Evolutionary conservation across 2,797 vertebrate species (phyloP), one percentile per base, ranked within the genome.

Genomic region (Pelodytes ibericus): DNA sequence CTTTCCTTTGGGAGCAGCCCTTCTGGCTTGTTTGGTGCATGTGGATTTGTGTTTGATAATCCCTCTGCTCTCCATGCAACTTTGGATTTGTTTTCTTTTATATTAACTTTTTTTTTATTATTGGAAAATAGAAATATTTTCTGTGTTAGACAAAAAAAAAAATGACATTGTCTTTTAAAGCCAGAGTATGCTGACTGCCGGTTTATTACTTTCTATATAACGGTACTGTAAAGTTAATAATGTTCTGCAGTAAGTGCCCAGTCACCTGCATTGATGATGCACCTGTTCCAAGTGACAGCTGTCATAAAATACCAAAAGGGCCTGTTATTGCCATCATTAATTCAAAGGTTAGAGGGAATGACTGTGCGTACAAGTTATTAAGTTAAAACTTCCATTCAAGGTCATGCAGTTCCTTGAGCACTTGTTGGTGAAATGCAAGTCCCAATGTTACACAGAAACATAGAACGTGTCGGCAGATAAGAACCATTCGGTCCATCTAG

Each of bases 261-360:
- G 25, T 39, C 51, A 49, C 8, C 49, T 29, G 47, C 33, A n/a
- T 22, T 33, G 64, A 76, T 62, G 30, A 67, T 29, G 44, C 44
- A 33, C 66, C 47, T 64, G 67, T 56, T 57, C 27, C 69, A 27
- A 77, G n/a, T 71, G 68, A 77, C 74, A 77, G 74, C 74, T 77
- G 74, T 77, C 74, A 71, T 77, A 77, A 77, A 77, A 41, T 61
- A 77, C 57, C 57, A 47, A 57, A 64, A 60, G 31, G 41, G 5
- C 25, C 67, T 31, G 58, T 76, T 56, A 77, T 71, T 71, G 56
- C 67, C 47, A 27, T 71, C 66, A 77, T 77, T 77, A 77, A 70
- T 63, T 70, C 59, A 71, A 70, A 70, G 74, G 67, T 77, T 77
- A 70, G 44, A 44, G 59, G 36, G 64, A 70, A 76, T 15, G 58